Percentiles rank a stretch among this genome's conserved stretches.
phyloP scores from a whole-genome alignment of 2,113 vertebrate species.

The Tringa solitaria region DNA sequence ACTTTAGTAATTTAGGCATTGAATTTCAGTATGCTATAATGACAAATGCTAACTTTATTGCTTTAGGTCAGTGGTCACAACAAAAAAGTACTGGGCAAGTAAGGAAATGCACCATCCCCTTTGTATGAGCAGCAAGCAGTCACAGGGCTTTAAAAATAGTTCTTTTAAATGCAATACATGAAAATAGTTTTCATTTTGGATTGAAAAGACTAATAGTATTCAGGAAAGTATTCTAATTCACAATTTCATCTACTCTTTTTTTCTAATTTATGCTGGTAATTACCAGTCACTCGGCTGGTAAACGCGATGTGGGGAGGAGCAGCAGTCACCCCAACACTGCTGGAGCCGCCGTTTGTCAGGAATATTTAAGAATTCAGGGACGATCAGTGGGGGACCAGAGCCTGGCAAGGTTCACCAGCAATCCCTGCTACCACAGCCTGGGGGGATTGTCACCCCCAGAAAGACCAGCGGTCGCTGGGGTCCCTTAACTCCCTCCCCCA shows the following conservation, averaged over 20 bases:
- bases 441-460: too few species aligned
- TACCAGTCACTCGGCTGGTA: not conserved
- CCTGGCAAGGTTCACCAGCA: not conserved
- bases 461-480: too few species aligned
- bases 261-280: not conserved
- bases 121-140: not conserved
- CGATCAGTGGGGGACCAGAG: not conserved
- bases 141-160: not conserved
- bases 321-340: not conserved
- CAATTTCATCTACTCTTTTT: not conserved
- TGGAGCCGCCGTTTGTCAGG: not conserved
- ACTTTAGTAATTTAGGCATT: not conserved
- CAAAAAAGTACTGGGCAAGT: not conserved
- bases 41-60: not conserved
- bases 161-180: not conserved
- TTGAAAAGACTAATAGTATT: not conserved
- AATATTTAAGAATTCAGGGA: not conserved
- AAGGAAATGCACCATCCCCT: not conserved
- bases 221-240: not conserved
- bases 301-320: not conserved
- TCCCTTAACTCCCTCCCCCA: not conserved
- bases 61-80: not conserved
- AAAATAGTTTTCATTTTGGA: not conserved
- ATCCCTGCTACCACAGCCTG: not conserved
- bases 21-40: not conserved